Base-by-base conservation (phyloP, 2,797 vertebrate species). In the Mus minutoides region DNA sequence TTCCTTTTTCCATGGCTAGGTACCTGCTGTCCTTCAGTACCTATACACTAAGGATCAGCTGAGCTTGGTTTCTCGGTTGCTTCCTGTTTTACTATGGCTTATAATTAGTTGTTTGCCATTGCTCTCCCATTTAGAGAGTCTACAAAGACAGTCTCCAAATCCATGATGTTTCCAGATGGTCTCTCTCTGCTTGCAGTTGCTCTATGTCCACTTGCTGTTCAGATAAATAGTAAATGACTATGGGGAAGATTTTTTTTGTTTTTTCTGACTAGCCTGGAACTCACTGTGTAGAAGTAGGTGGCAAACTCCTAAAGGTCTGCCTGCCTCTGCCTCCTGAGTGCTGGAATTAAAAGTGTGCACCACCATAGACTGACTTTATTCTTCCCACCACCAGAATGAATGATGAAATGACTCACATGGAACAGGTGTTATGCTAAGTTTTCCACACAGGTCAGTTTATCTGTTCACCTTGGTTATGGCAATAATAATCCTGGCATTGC, bases 81-180 rank as follows among this genome's bases (percentile, higher is more conserved):
- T 2, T 54, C 73, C 49, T 78, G 67, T 49, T 54, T 40, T 17
- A 29, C 6, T 24, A 0, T 11, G 43, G 22, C 58, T 60, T 43
- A 9, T 1, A 31, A 34, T 54, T 31, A 29, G 79, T 62, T 62
- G 9, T 56, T 60, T 58, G 82, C 76, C 10, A 2, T 19, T 79
- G 75, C 64, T 75, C 49, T 10, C 2, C 58, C 16, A 3, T 11
- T 4, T 3, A 13, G 69, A 71, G 83, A 73, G 46, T 9, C 78
- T 6, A 8, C 0, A n/a, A 64, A 46, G 46, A 49, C 0, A 17
- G 54, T 7, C 0, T 0, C 19, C 43, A 4, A n/a, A n/a, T 76
- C 60, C 58, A 0, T 43, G 6, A 0, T 34, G 58, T 19, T 60
- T 73, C 80, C 52, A 54, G 21, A 19, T 76, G 73, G 21, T 67